A percentile compares a stretch with the other conserved stretches of the same genome.
These are phyloP conservation scores for Mellilla xanthometata DNA, from an alignment of 2,888 invertebrate genomes.

Conservation along the genomic window DNA sequence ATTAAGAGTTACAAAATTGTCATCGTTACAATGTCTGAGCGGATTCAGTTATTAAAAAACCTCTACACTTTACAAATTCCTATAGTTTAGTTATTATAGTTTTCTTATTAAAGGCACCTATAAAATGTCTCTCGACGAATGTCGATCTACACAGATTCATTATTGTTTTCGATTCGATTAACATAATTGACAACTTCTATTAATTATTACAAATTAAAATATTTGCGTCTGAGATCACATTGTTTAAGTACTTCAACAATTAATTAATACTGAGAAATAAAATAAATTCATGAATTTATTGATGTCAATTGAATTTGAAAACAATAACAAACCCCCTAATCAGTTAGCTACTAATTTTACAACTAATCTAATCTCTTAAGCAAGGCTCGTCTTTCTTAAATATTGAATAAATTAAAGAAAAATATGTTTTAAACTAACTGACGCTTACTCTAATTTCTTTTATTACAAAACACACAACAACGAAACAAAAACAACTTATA, in stretches of 20 bases:
- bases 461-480: conserved; percentile 80
- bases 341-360: conserved; percentile 65
- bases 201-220: conserved; percentile 20
- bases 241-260: conserved; percentile 23
- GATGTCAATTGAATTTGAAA: conserved; percentile 40
- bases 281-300: conserved; percentile 1
- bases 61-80: conserved; percentile 69
- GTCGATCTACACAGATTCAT: conserved; percentile 63
- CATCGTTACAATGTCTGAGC: conserved; percentile 52
- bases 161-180: conserved; percentile 53
- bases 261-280: conserved; percentile 16
- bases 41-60: conserved; percentile 74
- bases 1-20: conserved; percentile 10
- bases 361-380: conserved; percentile 78
- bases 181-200: conserved; percentile 8
- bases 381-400: conserved; percentile 81
- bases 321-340: conserved; percentile 48
- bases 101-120: conserved; percentile 78
- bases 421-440: conserved; percentile 57
- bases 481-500: conserved; percentile 78
- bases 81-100: conserved; percentile 62
- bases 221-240: conserved; percentile 38
- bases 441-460: conserved; percentile 66
- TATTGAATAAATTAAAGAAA: conserved; percentile 77
- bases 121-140: conserved; percentile 69